These are phyloP conservation scores for Eulemur coronatus DNA, from an alignment of 2,797 vertebrate species.

Conservation along the genomic window DNA sequence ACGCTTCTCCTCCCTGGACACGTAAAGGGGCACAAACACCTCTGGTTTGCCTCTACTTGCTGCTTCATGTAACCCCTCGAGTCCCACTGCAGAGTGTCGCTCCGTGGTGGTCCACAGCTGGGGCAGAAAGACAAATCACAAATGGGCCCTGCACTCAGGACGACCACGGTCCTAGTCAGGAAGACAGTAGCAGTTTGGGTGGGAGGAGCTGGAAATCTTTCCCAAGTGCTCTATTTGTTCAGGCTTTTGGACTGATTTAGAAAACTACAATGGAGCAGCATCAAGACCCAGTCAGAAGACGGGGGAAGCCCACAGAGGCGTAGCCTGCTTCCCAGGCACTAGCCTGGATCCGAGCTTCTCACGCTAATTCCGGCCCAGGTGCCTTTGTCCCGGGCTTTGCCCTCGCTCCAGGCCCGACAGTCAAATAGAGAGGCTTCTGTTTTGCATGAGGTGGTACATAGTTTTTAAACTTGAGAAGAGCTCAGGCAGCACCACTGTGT, in stretches of 20 bases:
- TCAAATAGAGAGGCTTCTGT: background rate
- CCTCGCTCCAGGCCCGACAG: background rate
- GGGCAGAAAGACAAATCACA: background rate
- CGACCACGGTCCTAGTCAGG: background rate
- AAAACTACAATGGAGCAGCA: background rate
- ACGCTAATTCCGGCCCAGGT: background rate
- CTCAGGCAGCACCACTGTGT: background rate
- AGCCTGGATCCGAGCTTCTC: background rate
- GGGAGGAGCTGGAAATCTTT: background rate
- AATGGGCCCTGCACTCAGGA: background rate
- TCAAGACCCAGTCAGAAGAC: background rate
- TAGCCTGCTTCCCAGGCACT: background rate
- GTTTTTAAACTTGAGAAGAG: background rate
- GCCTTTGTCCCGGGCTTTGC: background rate
- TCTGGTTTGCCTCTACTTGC: background rate
- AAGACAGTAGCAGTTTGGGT: background rate
- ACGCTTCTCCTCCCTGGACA: background rate
- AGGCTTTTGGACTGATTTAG: background rate
- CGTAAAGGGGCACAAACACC: background rate
- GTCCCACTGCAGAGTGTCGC: background rate
- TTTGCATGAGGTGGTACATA: background rate
- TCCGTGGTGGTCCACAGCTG: background rate
- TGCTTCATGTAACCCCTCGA: background rate
- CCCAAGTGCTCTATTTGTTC: background rate
- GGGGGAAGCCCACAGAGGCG: background rate